Percentiles rank a stretch among this genome's conserved stretches.
phyloP scores from a whole-genome alignment of 2,888 invertebrate species.

The Archaeoteleia sp. region DNA sequence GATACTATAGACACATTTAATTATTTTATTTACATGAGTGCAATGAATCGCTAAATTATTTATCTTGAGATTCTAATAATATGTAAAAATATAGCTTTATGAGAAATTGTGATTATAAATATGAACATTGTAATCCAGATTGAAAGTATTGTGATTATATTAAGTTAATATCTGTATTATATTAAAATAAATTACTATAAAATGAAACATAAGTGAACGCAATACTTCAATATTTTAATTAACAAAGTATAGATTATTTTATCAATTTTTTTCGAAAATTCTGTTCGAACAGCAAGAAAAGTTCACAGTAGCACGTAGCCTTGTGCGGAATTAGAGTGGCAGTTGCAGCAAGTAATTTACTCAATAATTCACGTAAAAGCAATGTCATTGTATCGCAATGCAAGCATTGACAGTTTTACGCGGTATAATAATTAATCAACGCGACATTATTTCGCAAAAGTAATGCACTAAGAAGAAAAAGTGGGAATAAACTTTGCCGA shows the following conservation, averaged over 20 bases:
- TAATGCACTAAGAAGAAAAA: conserved; percentile 10
- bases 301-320: conserved; percentile 38
- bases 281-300: conserved; percentile 21
- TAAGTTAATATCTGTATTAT: too few species aligned
- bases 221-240: neutral
- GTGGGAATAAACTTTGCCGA: conserved; percentile 26
- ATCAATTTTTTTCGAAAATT: conserved; percentile 10
- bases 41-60: too few species aligned
- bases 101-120: too few species aligned
- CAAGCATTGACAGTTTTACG: neutral
- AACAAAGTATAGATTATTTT: neutral
- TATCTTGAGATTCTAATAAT: too few species aligned
- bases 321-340: conserved; percentile 32
- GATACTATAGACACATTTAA: too few species aligned
- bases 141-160: too few species aligned
- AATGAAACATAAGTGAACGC: too few species aligned
- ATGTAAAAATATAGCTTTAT: too few species aligned
- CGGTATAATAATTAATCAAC: conserved; percentile 10
- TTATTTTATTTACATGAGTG: too few species aligned
- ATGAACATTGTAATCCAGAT: too few species aligned
- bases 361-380: conserved; percentile 17
- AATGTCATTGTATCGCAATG: too few species aligned
- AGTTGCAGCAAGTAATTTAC: conserved; percentile 19
- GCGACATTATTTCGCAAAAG: conserved; percentile 10
- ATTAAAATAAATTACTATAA: too few species aligned